Conservation (phyloP, 2,113 vertebrate species). For the Rhombomys opimus region DNA sequence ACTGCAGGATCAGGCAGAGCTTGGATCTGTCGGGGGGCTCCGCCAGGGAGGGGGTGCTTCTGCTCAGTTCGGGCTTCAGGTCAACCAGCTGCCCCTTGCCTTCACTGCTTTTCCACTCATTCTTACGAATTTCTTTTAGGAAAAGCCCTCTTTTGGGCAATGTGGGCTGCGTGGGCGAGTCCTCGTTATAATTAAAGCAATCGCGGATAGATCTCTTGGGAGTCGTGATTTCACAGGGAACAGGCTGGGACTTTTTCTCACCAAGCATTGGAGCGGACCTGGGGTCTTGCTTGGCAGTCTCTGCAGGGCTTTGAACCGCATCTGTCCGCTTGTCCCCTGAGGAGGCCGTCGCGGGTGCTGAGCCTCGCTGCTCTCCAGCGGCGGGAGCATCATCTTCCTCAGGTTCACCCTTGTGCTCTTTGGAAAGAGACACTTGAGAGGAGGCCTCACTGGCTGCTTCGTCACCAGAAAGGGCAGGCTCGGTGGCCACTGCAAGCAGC, state of each 20-base stretch:
- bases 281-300: slow-evolving; percentile 67
- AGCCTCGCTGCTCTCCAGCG: slow-evolving; percentile 31
- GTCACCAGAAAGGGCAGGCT: slow-evolving; percentile 82
- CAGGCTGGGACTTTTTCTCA: slow-evolving; percentile 77
- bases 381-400: slow-evolving; percentile 55
- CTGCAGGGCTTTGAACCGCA: slow-evolving; percentile 28
- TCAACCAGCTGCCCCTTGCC: slow-evolving; percentile 82
- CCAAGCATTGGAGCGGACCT: slow-evolving; percentile 77
- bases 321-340: background rate
- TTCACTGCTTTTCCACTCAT: slow-evolving; percentile 73
- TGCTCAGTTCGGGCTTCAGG: slow-evolving; percentile 91
- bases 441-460: slow-evolving; percentile 80
- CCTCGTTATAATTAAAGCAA: slow-evolving; percentile 90
- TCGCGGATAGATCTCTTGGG: slow-evolving; percentile 92
- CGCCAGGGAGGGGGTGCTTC: slow-evolving; percentile 91
- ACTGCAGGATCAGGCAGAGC: slow-evolving; percentile 93
- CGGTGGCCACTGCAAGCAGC: slow-evolving; percentile 88
- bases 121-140: slow-evolving; percentile 85
- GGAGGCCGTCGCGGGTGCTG: background rate
- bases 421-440: slow-evolving; percentile 64
- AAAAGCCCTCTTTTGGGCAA: slow-evolving; percentile 93
- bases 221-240: slow-evolving; percentile 87
- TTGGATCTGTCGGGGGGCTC: slow-evolving; percentile 93
- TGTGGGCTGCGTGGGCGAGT: slow-evolving; percentile 93
- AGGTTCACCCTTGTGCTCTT: slow-evolving; percentile 70